Evolutionary conservation across 1,140 invertebrate genomes (phyloP).

Genomic region (Dreissena polymorpha): DNA sequence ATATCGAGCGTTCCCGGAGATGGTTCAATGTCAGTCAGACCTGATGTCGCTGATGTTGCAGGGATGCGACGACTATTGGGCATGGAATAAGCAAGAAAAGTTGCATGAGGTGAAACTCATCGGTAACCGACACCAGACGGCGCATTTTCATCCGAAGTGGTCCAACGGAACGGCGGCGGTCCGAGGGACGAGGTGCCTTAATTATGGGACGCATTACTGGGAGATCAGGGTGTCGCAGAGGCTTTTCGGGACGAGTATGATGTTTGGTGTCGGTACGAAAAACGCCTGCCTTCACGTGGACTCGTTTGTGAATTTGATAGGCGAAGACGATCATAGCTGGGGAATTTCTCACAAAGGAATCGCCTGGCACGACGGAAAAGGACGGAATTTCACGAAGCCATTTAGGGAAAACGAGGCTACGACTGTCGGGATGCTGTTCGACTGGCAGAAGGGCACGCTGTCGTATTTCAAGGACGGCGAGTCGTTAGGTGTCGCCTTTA

Average conservation of each 20-base stretch:
- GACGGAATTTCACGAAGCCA: constrained; percentile 84
- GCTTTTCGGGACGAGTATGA: constrained; percentile 89
- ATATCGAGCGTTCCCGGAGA: constrained; percentile 1
- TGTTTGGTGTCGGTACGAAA: constrained; percentile 87
- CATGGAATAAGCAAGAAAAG: constrained; percentile 84
- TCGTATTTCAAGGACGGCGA: constrained; percentile 87
- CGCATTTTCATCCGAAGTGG: constrained; percentile 87
- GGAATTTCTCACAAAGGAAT: constrained; percentile 88
- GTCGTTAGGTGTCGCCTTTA: constrained; percentile 84
- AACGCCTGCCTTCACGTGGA: constrained; percentile 84
- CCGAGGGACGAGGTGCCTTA: constrained; percentile 84
- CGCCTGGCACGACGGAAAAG: constrained; percentile 85
- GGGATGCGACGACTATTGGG: constrained; percentile 85
- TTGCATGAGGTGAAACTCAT: constrained; percentile 85
- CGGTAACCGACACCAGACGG: constrained; percentile 79
- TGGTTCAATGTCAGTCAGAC: constrained; percentile 47
- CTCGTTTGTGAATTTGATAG: constrained; percentile 86
- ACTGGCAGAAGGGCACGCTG: constrained; percentile 86
- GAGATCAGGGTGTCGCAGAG: constrained; percentile 85
- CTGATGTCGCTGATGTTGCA: constrained; percentile 57
- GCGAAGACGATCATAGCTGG: constrained; percentile 87
- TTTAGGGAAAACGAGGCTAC: constrained; percentile 87
- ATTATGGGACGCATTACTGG: constrained; percentile 86
- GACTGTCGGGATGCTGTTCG: constrained; percentile 85
- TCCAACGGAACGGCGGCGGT: constrained; percentile 88